phyloP scores from a whole-genome alignment of 1,140 invertebrate species.

The Drosophila jambulina region DNA sequence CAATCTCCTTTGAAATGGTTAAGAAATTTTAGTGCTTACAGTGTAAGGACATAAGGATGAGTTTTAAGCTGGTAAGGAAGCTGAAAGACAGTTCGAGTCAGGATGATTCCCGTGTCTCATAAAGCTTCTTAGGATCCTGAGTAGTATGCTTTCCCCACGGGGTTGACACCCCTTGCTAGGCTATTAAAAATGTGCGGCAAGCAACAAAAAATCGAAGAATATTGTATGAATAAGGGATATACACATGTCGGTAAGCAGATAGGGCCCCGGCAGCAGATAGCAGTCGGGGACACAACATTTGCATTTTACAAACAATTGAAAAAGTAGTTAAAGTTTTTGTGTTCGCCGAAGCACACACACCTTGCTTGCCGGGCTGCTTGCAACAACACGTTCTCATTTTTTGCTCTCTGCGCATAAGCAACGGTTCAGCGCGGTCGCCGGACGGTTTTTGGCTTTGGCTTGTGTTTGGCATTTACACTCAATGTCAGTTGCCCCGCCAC shows the following conservation, averaged over 20 bases:
- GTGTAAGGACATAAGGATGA: too few species aligned
- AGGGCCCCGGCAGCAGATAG: slow-evolving; percentile 19
- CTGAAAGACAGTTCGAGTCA: background rate
- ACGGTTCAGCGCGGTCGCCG: slow-evolving; percentile 48
- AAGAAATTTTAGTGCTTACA: too few species aligned
- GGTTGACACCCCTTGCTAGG: too few species aligned
- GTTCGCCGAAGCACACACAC: slow-evolving; percentile 61
- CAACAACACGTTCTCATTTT: slow-evolving; percentile 48
- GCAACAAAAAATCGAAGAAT: slow-evolving; percentile 39
- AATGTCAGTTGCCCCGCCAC: slow-evolving; percentile 44
- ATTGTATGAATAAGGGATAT: slow-evolving; percentile 76
- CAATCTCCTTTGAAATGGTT: too few species aligned
- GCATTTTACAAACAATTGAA: slow-evolving; percentile 84
- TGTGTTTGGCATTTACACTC: slow-evolving; percentile 74
- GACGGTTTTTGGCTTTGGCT: slow-evolving; percentile 50
- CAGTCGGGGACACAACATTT: slow-evolving; percentile 67
- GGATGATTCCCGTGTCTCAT: too few species aligned
- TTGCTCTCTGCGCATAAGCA: slow-evolving; percentile 60
- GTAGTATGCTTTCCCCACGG: too few species aligned
- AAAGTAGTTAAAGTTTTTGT: slow-evolving; percentile 83
- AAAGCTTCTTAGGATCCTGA: background rate
- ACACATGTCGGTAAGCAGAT: slow-evolving; percentile 23
- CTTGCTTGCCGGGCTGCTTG: slow-evolving; percentile 43
- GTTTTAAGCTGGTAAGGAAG: too few species aligned
- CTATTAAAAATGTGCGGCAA: slow-evolving; percentile 1